Conservation (phyloP, 2,888 invertebrate genomes). For the Biston betularia region DNA sequence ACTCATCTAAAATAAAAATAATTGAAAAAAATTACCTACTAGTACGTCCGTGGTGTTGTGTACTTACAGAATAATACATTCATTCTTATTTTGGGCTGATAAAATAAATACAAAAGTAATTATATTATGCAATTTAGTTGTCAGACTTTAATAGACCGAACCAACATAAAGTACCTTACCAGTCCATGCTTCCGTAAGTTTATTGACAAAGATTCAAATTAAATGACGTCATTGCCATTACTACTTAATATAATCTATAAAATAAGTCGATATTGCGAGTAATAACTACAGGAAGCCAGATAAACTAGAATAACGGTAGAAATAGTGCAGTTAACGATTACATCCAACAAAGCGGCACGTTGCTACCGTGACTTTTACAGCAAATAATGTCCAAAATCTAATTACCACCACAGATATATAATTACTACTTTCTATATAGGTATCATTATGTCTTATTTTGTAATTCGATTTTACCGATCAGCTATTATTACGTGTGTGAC, state of each 20-base stretch:
- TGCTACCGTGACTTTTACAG: neutral
- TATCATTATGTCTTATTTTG: neutral
- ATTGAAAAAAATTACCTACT: no score
- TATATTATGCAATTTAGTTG: no score
- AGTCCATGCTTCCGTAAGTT: slow-evolving; percentile 1
- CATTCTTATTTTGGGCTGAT: no score
- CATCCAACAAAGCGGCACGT: neutral
- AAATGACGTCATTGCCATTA: neutral
- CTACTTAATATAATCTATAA: slow-evolving; percentile 1
- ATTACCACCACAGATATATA: no score
- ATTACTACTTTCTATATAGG: no score
- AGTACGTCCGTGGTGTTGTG: no score
- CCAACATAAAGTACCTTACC: neutral
- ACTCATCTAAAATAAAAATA: no score
- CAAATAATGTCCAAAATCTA: neutral
- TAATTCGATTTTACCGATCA: neutral
- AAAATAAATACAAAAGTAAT: no score
- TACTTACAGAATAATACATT: no score
- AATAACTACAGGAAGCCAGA: slow-evolving; percentile 61
- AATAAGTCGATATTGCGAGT: slow-evolving; percentile 37
- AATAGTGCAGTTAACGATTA: slow-evolving; percentile 6
- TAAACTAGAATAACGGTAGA: slow-evolving; percentile 31
- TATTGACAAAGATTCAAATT: neutral
- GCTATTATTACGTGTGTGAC: no score
- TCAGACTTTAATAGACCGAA: neutral